Percentiles rank a stretch among this genome's conserved stretches.
phyloP scores from a whole-genome alignment of 2,797 vertebrate genomes.

The Macropodus opercularis region DNA sequence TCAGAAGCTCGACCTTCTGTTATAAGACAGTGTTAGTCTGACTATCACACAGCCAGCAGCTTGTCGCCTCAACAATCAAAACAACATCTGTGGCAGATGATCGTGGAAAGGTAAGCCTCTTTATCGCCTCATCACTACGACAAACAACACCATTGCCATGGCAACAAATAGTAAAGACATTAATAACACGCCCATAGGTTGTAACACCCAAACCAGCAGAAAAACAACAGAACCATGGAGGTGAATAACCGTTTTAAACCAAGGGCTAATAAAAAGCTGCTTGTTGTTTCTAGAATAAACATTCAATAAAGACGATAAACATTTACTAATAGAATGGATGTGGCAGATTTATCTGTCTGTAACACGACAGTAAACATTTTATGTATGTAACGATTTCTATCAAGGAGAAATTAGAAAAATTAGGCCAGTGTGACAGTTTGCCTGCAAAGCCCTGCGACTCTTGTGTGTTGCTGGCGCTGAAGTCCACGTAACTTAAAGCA shows the following conservation, averaged over 20 bases:
- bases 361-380: background rate
- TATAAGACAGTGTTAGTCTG: background rate
- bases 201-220: background rate
- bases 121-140: constrained; percentile 16
- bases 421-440: constrained; percentile 40
- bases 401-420: too few species aligned
- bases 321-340: too few species aligned
- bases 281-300: too few species aligned
- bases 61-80: constrained; percentile 15
- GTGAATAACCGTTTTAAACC: too few species aligned
- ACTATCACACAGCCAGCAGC: background rate
- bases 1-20: background rate
- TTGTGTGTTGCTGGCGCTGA: background rate
- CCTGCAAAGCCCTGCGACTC: constrained; percentile 17
- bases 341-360: too few species aligned
- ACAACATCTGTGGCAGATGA: constrained; percentile 36
- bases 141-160: constrained; percentile 20
- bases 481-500: background rate
- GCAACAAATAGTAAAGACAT: constrained; percentile 11
- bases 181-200: background rate
- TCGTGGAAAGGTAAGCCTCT: constrained; percentile 40
- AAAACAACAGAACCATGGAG: too few species aligned
- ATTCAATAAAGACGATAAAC: too few species aligned
- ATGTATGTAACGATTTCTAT: too few species aligned
- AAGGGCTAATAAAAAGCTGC: too few species aligned